Evolutionary conservation across 2,888 invertebrate species (phyloP).

Genomic region (Pandemis heparana): DNA sequence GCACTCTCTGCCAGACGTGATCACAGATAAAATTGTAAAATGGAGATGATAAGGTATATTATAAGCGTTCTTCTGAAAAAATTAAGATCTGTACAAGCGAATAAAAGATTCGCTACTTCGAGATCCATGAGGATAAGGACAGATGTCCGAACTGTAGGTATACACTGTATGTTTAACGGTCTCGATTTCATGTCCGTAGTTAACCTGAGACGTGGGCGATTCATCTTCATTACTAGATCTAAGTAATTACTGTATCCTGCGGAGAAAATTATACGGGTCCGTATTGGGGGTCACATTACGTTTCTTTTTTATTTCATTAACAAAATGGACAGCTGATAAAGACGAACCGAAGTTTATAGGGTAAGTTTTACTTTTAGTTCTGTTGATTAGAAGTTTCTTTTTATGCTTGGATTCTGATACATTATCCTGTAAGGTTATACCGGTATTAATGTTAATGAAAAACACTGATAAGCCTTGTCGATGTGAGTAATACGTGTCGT

Average conservation of each 20-base stretch:
- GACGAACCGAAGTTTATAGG: neutral
- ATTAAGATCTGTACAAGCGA: neutral
- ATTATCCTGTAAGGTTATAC: neutral
- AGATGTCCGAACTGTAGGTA: neutral
- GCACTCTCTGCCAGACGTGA: too few species aligned
- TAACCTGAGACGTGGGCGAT: conserved; percentile 24
- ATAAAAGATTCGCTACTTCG: neutral
- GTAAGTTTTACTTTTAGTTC: neutral
- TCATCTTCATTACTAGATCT: conserved; percentile 35
- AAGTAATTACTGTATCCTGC: conserved; percentile 36
- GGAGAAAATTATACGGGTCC: conserved; percentile 27
- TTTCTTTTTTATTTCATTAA: conserved; percentile 14
- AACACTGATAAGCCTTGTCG: neutral
- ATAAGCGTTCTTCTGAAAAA: neutral
- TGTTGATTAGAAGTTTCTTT: neutral
- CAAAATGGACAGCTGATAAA: conserved; percentile 1
- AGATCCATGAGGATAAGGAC: neutral
- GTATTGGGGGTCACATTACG: conserved; percentile 15
- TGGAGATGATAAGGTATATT: too few species aligned
- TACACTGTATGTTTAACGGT: conserved; percentile 17
- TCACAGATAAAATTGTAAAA: too few species aligned
- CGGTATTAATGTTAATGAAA: neutral
- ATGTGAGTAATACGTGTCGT: neutral
- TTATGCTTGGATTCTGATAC: neutral
- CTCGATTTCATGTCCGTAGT: conserved; percentile 28